Conservation (phyloP, 2,113 vertebrate genomes). For the Hiodon alosoides region DNA sequence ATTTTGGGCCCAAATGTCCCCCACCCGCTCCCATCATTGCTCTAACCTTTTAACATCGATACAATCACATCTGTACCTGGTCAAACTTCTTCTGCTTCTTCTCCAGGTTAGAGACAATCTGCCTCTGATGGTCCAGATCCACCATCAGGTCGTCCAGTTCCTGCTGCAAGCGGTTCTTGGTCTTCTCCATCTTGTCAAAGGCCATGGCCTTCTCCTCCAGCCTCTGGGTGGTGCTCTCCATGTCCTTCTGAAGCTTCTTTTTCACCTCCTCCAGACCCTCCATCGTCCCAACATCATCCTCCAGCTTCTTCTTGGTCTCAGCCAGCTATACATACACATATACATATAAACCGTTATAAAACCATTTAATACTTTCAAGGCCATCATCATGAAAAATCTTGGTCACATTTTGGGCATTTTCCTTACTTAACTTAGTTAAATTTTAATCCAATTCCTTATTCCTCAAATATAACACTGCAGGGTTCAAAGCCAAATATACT, state of each 20-base stretch:
- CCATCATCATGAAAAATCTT: not conserved
- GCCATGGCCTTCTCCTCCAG: conserved; percentile 89
- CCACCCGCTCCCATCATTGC: not conserved
- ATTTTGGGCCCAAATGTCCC: not conserved
- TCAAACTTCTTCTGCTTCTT: conserved; percentile 99
- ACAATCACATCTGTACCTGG: conserved; percentile 65
- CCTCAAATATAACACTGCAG: not conserved
- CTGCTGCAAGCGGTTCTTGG: conserved; percentile 91
- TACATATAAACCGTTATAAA: not conserved
- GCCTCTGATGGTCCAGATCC: conserved; percentile 91
- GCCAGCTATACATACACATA: conserved; percentile 59
- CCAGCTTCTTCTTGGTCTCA: conserved; percentile 90
- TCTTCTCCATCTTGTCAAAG: conserved; percentile 95
- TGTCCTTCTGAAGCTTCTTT: conserved; percentile 85
- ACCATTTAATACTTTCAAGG: not conserved
- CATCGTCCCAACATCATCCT: conserved; percentile 83
- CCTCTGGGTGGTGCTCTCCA: conserved; percentile 77
- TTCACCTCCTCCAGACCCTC: conserved; percentile 87
- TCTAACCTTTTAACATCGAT: not conserved
- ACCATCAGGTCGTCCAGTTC: conserved; percentile 92
- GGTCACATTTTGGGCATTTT: too few species aligned
- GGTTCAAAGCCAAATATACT: too few species aligned
- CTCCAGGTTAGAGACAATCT: conserved; percentile 91
- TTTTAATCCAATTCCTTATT: not conserved
- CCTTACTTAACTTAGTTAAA: not conserved